phyloP scores from a whole-genome alignment of 1,140 invertebrate species.

The Apis cerana region DNA sequence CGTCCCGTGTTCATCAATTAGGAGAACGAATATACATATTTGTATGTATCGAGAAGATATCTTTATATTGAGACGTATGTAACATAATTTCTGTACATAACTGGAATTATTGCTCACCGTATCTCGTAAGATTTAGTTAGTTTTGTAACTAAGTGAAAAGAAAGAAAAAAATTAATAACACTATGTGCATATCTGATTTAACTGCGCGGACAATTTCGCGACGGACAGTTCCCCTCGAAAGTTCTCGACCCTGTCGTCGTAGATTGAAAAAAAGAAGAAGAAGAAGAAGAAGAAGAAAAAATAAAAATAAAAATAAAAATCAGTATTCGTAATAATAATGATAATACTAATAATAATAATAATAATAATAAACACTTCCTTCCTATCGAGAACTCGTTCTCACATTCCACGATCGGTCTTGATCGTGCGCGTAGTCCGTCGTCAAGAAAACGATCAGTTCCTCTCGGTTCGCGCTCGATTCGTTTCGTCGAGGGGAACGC shows the following conservation, averaged over 20 bases:
- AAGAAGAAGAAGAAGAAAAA: not conserved
- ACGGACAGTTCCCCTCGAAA: constrained; percentile 19
- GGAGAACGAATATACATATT: constrained; percentile 55
- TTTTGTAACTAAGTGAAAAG: constrained; percentile 75
- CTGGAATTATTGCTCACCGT: constrained; percentile 80
- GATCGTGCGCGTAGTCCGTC: constrained; percentile 9
- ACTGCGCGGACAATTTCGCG: constrained; percentile 35
- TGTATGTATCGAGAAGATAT: constrained; percentile 62
- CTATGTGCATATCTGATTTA: constrained; percentile 60
- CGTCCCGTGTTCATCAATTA: constrained; percentile 40
- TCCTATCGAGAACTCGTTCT: constrained; percentile 25
- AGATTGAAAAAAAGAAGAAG: constrained; percentile 20
- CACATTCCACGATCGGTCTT: constrained; percentile 33
- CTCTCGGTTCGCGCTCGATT: constrained; percentile 14
- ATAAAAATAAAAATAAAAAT: not conserved
- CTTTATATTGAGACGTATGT: constrained; percentile 76
- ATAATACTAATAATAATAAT: constrained; percentile 21
- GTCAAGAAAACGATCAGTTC: constrained; percentile 34
- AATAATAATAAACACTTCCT: constrained; percentile 32
- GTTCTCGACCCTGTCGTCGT: constrained; percentile 5
- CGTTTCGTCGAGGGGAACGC: constrained; percentile 19
- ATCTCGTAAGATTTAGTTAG: constrained; percentile 81
- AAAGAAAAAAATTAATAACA: constrained; percentile 32
- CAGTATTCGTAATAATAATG: constrained; percentile 34
- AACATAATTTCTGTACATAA: constrained; percentile 81